Evolutionary conservation across 2,888 invertebrate genomes (phyloP).

Genomic region (Epinotia demarniana): DNA sequence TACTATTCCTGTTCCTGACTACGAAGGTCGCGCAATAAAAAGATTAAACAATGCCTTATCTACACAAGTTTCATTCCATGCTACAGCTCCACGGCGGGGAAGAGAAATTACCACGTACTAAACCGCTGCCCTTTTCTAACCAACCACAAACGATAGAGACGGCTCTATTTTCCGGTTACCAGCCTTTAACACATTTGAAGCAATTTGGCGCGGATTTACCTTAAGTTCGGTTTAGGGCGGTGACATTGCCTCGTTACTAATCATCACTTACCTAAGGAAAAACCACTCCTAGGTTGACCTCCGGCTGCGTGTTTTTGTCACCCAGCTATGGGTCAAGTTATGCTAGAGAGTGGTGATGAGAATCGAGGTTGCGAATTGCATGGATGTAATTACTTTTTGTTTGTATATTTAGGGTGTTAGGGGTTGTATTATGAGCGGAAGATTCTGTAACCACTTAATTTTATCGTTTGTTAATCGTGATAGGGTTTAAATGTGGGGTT

Average conservation of each 20-base stretch:
- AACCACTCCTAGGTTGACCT: background rate
- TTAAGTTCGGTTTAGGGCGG: constrained; percentile 6
- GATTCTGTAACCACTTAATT: background rate
- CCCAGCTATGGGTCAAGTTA: background rate
- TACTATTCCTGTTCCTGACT: too few species aligned
- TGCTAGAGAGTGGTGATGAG: background rate
- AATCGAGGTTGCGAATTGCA: background rate
- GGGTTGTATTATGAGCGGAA: background rate
- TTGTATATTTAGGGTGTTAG: constrained; percentile 4
- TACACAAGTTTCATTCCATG: background rate
- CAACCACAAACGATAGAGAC: background rate
- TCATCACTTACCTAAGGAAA: background rate
- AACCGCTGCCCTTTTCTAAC: constrained; percentile 1
- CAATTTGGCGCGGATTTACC: constrained; percentile 22
- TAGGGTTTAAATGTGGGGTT: background rate
- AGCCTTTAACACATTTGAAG: constrained; percentile 14
- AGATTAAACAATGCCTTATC: background rate
- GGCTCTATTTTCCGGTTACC: background rate
- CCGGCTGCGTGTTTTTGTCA: background rate
- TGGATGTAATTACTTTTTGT: constrained; percentile 14
- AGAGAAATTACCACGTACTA: background rate
- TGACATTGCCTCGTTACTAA: background rate
- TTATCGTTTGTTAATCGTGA: background rate
- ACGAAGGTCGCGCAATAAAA: too few species aligned
- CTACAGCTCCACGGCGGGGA: background rate